Conservation (phyloP, 2,888 invertebrate species). For the Actias luna region DNA sequence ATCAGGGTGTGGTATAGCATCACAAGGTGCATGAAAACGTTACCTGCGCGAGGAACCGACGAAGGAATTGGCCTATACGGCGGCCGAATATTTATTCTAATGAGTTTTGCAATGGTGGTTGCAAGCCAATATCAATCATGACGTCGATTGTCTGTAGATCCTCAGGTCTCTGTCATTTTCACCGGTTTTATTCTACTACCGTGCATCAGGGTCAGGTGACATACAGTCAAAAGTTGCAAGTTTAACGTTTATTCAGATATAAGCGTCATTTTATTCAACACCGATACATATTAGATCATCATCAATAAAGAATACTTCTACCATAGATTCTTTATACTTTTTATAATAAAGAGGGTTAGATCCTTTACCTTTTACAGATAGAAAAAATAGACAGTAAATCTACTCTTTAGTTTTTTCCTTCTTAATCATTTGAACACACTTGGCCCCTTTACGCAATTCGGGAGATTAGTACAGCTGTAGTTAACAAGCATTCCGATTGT, state of each 20-base stretch:
- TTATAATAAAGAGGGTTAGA: not conserved
- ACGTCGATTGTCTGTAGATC: no score
- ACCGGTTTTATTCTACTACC: no score
- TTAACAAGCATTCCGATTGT: slow-evolving; percentile 1
- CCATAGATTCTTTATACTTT: not conserved
- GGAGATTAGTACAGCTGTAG: slow-evolving; percentile 7
- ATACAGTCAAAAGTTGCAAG: not conserved
- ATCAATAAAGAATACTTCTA: no score
- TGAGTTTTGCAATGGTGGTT: not conserved
- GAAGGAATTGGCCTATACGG: no score
- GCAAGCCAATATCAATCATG: no score
- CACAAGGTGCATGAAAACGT: not conserved
- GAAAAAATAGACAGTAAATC: not conserved
- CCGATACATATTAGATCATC: not conserved
- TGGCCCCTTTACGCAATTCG: not conserved
- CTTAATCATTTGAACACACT: not conserved
- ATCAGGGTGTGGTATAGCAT: not conserved
- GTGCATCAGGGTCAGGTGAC: not conserved
- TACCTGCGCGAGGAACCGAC: not conserved
- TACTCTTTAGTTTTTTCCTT: not conserved
- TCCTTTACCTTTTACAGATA: not conserved
- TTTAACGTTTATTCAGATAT: not conserved
- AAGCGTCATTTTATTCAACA: not conserved
- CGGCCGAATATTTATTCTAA: not conserved
- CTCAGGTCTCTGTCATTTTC: no score